Base-by-base conservation (phyloP, 2,888 invertebrate species). In the Steinernema scapterisci region DNA sequence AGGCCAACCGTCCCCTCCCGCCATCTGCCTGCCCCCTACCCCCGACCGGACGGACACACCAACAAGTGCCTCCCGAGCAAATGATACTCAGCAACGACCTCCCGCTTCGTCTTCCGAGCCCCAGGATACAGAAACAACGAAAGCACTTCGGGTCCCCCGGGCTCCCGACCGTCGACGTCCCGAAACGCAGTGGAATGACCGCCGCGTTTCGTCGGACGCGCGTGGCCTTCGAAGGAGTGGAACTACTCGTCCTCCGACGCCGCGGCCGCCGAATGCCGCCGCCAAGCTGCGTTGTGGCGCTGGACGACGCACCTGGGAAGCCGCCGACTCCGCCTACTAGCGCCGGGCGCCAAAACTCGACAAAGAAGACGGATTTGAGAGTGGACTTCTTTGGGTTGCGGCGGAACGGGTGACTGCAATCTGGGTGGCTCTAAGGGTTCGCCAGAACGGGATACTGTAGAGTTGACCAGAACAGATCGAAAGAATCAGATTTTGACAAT, bases 211-310 rank as follows among this genome's bases (percentile, higher is more conserved):
- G 6, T 3, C 5, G 63, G 63, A 25, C 63, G 63, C 63, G 63
- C 63, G 63, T 27, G 63, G 23, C 63, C 63, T 63, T 63, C 63
- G 63, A 63, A 63, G 27, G 27, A 27, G 25, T 31, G 63, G 63
- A 63, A 63, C 63, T 27, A 63, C 63, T 63, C 63, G 23, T 63
- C 63, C 63, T 63, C 63, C 63, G 63, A 63, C 63, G 13, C 51
- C 51, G 19, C 19, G 6, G 51, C 51, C n/a, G n/a, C 48, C n/a
- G n/a, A 16, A 48, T 23, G 21, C 19, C 23, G 63, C 63, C 63
- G 52, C 52, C 52, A 52, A 52, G 52, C 52, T 16, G 48, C 48
- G 52, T 9, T 6, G 38, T 38, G 38, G 38, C 38, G 38, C 52
- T 23, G 38, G n/a, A 63, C 63, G 63, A 63, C 63, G 63, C 63